Percentiles rank a stretch among this genome's conserved stretches.
phyloP scores from a whole-genome alignment of 2,113 vertebrate genomes.

The Merops nubicus region DNA sequence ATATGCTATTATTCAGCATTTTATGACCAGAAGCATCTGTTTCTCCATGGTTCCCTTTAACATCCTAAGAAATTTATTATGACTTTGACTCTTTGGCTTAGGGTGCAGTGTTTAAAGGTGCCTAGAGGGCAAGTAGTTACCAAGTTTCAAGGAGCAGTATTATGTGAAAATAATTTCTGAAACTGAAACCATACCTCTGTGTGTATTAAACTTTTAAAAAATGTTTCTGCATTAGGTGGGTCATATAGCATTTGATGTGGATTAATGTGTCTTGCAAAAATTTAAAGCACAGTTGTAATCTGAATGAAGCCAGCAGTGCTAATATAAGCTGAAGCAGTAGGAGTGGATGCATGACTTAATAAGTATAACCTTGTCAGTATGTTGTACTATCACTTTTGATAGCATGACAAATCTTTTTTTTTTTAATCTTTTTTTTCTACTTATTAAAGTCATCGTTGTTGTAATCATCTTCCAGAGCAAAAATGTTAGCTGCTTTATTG shows the following conservation, averaged over 20 bases:
- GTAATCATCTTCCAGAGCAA: not conserved
- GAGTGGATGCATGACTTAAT: not conserved
- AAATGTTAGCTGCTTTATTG: not conserved
- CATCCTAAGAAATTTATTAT: not conserved
- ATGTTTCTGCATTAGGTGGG: not conserved
- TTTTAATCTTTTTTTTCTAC: not conserved
- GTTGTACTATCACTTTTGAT: not conserved
- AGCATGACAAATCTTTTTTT: not conserved
- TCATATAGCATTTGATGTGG: not conserved
- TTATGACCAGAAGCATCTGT: not conserved
- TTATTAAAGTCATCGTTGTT: not conserved
- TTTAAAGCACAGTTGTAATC: not conserved
- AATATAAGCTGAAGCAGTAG: not conserved
- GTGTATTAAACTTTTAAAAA: not conserved
- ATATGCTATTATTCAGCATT: not conserved
- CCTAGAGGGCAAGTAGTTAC: not conserved
- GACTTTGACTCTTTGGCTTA: not conserved
- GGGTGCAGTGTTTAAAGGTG: not conserved
- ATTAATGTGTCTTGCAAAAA: not conserved
- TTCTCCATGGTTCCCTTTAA: not conserved
- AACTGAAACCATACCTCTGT: not conserved
- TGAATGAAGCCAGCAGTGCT: not conserved
- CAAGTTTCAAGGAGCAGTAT: not conserved
- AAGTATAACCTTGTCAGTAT: not conserved
- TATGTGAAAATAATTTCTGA: not conserved